Evolutionary conservation across 2,113 vertebrate species (phyloP), one percentile per base, ranked within the genome.

Genomic region (Pseudorasbora parva): DNA sequence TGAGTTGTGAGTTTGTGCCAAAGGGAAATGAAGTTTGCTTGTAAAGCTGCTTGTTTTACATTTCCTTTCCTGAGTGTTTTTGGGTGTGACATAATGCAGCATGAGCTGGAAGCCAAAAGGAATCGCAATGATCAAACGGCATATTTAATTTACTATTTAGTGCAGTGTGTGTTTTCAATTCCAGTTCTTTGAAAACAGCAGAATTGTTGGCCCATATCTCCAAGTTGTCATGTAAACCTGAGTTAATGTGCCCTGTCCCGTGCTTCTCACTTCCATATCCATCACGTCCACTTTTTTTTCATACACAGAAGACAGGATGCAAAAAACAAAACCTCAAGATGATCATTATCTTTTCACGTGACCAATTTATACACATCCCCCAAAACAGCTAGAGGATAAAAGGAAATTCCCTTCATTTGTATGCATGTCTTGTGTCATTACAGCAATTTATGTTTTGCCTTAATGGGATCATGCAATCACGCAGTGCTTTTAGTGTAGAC

Each of bases 221-320:
- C 25, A 66, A 49, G 45, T 41, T 57, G 30, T 59, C 30, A 25
- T 78, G 56, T 49, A 51, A 66, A 79, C 45, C 57, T 60, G 41
- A 47, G 76, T 45, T 78, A 62, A 78, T 62, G 41, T 45, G 43
- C n/a, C n/a, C n/a, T n/a, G n/a, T n/a, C n/a, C n/a, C n/a, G 77
- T 49, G 19, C 17, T n/a, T 17, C 45, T 12, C 60, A 68, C 25
- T 45, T 62, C 43, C 30, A 57, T 8, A 59, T 77, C 74, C 54
- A 3, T 41, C 19, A 56, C 11, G 19, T 57, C 33, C 33, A 37
- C 37, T 37, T 37, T 37, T 8, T 57, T 76, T 57, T 57, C 3
- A 56, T 77, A 23, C 11, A 25, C 14, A 49, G 43, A 49, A 73
- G 45, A 75, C 49, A 64, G 59, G 5, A 74, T 74, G 45, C 45